A percentile compares a stretch with the other conserved stretches of the same genome.
Conservation (phyloP, 2,113 vertebrate genomes). For the Panthera tigris region DNA sequence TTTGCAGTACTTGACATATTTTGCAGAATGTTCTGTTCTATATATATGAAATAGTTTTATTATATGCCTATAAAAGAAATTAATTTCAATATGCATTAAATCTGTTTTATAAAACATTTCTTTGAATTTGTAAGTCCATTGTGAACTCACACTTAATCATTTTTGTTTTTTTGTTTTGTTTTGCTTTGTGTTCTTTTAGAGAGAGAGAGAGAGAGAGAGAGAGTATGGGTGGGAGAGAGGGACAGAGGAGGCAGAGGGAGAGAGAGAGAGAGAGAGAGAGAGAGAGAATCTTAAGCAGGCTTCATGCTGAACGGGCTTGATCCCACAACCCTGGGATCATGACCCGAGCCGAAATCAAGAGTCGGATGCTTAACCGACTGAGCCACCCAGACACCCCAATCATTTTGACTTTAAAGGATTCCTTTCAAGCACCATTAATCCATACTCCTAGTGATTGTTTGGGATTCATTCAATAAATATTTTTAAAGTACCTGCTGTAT, state of each 20-base stretch:
- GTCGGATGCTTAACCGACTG: too few relatives aligned
- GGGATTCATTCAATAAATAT: conserved; percentile 10
- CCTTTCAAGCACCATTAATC: not conserved
- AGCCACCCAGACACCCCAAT: not conserved
- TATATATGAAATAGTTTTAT: conserved; percentile 26
- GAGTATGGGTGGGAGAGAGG: too few relatives aligned
- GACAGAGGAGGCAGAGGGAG: too few relatives aligned
- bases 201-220: too few relatives aligned
- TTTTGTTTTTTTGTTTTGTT: not conserved
- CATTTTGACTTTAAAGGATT: conserved; percentile 18
- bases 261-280: too few relatives aligned
- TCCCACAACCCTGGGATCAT: too few relatives aligned
- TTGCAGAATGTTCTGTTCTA: conserved; percentile 10
- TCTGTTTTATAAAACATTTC: conserved; percentile 9
- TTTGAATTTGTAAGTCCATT: not conserved
- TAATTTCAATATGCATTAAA: not conserved
- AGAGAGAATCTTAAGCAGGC: too few relatives aligned
- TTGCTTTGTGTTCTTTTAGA: too few relatives aligned
- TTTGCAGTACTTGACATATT: not conserved
- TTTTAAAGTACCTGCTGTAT: conserved; percentile 29
- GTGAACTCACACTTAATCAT: not conserved
- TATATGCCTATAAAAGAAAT: conserved; percentile 15
- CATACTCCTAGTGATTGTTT: not conserved
- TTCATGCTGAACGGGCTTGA: too few relatives aligned
- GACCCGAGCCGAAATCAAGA: too few relatives aligned